Conservation (phyloP, 2,797 vertebrate species). For the Chromis chromis region DNA sequence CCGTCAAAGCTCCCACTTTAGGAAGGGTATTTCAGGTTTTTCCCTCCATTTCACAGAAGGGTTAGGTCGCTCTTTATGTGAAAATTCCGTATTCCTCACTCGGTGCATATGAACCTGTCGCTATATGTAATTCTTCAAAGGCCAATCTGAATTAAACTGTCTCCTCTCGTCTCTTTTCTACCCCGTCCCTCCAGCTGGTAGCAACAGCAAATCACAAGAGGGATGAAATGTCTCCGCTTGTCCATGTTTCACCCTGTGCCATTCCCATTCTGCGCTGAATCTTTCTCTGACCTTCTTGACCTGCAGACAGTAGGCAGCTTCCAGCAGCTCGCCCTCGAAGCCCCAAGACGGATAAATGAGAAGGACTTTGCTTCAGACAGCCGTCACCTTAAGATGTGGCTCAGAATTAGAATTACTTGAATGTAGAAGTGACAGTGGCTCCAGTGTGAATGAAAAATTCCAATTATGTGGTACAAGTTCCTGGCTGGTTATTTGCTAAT, state of each 20-base stretch:
- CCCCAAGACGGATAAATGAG: constrained; percentile 3
- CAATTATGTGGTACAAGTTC: background rate
- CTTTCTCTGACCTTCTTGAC: constrained; percentile 10
- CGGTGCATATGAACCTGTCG: background rate
- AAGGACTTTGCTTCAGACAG: background rate
- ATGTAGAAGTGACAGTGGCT: constrained; percentile 4
- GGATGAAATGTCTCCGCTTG: background rate
- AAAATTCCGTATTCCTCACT: background rate
- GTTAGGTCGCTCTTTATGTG: background rate
- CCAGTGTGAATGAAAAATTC: background rate
- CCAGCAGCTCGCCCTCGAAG: constrained; percentile 11
- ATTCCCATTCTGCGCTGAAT: background rate
- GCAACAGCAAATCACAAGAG: constrained; percentile 1
- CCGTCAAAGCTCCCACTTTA: constrained; percentile 12
- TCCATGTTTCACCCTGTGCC: constrained; percentile 4
- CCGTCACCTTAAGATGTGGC: constrained; percentile 6
- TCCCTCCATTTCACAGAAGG: constrained; percentile 9
- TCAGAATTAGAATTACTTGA: background rate
- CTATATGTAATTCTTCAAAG: background rate
- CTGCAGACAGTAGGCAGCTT: background rate
- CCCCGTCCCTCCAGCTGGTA: background rate
- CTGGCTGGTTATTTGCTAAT: no score
- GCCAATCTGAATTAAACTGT: constrained; percentile 5
- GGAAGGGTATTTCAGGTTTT: constrained; percentile 11
- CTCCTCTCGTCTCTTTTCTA: background rate